Evolutionary conservation across 30 jellyfish, hydroid and myxozoan genomes (phyloP), one percentile per base, ranked within the genome.

Genomic region (Catostylus mosaicus): DNA sequence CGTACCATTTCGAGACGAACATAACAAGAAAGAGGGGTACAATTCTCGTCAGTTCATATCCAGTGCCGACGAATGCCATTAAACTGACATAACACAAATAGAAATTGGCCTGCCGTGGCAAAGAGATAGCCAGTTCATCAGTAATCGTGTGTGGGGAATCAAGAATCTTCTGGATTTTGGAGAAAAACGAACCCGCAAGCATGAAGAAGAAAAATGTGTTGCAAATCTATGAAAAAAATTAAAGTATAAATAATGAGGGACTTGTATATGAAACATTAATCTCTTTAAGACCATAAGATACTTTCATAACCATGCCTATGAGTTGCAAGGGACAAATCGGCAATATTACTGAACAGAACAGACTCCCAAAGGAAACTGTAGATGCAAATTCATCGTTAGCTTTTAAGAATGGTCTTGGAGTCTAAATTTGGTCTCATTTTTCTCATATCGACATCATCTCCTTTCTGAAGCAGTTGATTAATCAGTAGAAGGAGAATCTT

Each of bases 91-190:
- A 88, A 67, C 89, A 86, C 60, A 93, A 31, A 67, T 78, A 93
- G 67, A 86, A 93, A 31, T 95, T 95, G 12, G 99, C 94, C 54
- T 93, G 99, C 30, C 91, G 69, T 57, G 99, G 99, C 19, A 93
- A 75, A 6, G 97, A 78, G 27, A 54, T 62, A 16, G 99, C 99
- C 60, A 93, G 75, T 52, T 73, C 71, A 26, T 38, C 66, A 7
- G 99, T 94, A 0, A 93, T 75, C 3, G 57, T 52, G 56, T 74
- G 67, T 1, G 99, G 99, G 5, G 80, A 48, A 2, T 78, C 80
- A n/a, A 82, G 31, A 18, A 93, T 83, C 40, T 57, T 46, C 24
- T 65, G 31, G n/a, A 89, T 23, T 27, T 88, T 83, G 14, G 83
- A 75, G 47, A 87, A 74, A 30, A 93, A 74, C n/a, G 99, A 87